A percentile compares a stretch with the other conserved stretches of the same genome.
These are phyloP conservation scores for Leptogaster cylindrica DNA, from an alignment of 2,888 invertebrate genomes.

Conservation along the genomic window DNA sequence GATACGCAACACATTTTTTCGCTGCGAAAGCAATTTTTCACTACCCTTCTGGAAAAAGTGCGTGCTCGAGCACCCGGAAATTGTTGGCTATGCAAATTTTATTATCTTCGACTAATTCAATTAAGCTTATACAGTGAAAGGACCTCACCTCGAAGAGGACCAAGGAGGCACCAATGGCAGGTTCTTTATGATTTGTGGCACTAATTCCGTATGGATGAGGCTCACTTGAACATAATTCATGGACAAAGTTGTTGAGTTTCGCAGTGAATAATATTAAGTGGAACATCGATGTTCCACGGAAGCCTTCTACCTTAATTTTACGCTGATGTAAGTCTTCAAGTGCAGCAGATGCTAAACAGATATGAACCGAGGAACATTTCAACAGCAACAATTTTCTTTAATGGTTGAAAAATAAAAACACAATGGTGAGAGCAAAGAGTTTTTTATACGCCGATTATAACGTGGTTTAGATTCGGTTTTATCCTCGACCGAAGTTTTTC, in stretches of 20 bases:
- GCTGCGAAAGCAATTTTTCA: conserved; percentile 38
- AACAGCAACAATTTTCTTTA: too few species aligned
- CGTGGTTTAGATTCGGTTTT: too few species aligned
- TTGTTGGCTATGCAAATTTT: conserved; percentile 30
- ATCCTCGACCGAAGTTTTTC: too few species aligned
- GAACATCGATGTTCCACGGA: background rate
- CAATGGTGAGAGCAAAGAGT: too few species aligned
- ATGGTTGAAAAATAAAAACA: too few species aligned
- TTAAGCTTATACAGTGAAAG: conserved; percentile 26
- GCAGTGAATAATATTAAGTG: conserved; percentile 5
- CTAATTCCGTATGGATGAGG: conserved; percentile 27
- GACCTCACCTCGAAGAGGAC: background rate
- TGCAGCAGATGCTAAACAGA: conserved; percentile 37
- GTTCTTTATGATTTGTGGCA: conserved; percentile 33
- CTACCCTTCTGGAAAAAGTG: conserved; percentile 19
- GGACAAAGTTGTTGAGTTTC: conserved; percentile 20
- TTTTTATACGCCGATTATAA: too few species aligned
- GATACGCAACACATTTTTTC: conserved; percentile 14
- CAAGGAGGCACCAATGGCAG: background rate
- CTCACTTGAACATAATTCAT: conserved; percentile 18
- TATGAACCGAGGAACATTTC: too few species aligned
- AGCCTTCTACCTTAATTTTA: conserved; percentile 28
- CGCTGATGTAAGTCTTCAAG: conserved; percentile 26
- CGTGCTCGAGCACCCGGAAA: background rate
- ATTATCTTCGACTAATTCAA: conserved; percentile 35